Evolutionary conservation across 2,888 invertebrate genomes (phyloP).

Genomic region (Dryobotodes eremita): DNA sequence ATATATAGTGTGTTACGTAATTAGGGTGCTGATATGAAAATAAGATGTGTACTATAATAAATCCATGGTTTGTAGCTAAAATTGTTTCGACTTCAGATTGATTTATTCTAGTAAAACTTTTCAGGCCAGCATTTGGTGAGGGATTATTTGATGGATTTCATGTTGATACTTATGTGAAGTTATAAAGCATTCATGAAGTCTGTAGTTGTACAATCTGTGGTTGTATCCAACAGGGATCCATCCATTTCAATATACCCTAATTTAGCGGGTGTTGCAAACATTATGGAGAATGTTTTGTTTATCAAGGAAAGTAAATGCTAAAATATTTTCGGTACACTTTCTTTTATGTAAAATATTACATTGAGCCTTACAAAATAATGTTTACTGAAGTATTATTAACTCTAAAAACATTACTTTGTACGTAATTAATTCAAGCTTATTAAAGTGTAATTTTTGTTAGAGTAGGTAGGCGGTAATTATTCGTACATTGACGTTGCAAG

Average conservation of each 20-base stretch:
- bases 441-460: slow-evolving; percentile 50
- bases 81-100: neutral
- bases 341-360: slow-evolving; percentile 26
- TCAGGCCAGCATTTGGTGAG: neutral
- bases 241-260: slow-evolving; percentile 49
- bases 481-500: slow-evolving; percentile 53
- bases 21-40: slow-evolving; percentile 38
- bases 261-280: slow-evolving; percentile 47
- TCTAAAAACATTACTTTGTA: slow-evolving; percentile 14
- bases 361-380: slow-evolving; percentile 14
- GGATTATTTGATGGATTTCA: neutral
- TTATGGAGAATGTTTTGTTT: slow-evolving; percentile 40
- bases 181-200: slow-evolving; percentile 35
- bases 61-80: neutral
- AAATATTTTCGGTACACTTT: slow-evolving; percentile 7
- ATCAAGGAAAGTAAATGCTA: slow-evolving; percentile 22
- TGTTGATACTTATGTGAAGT: neutral
- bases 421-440: slow-evolving; percentile 49
- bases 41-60: neutral
- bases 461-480: slow-evolving; percentile 51
- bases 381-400: slow-evolving; percentile 20
- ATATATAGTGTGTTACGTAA: no score
- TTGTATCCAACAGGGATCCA: slow-evolving; percentile 49
- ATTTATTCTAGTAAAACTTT: slow-evolving; percentile 5
- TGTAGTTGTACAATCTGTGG: slow-evolving; percentile 42